Evolutionary conservation across 2,888 invertebrate species (phyloP), one percentile per base, ranked within the genome.

Genomic region (Buathra laborator): DNA sequence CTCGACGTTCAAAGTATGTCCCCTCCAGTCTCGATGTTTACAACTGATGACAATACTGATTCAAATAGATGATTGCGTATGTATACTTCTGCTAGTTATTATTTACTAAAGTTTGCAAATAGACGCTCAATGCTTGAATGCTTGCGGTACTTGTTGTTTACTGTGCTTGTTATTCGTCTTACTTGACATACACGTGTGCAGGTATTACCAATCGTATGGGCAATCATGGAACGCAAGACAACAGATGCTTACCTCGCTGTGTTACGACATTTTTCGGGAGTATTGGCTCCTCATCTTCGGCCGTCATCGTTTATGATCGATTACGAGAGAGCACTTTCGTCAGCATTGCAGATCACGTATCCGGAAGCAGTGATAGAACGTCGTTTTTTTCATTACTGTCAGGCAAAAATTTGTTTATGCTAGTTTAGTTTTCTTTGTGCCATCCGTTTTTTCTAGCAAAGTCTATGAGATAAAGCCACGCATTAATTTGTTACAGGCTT

Each of bases 201-300:
- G 74, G 48, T 29, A n/a, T 62, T 74, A 19, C 74, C 62, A 29
- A 74, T 62, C 19, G 74, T 59, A 14, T 74, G 74, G 74, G 74
- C 74, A 3, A 44, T 74, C 12, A 74, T 74, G 74, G 62, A 59
- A 10, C 53, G 56, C 0, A 74, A 74, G n/a, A 74, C 59, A 16
- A 10, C 19, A 2, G 19, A 56, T 4, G 10, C 56, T 6, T 74
- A 62, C 44, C 2, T 10, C 9, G 24, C 43, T 14, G 74, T 74
- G 7, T 12, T 74, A 7, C 56, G 62, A 5, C 12, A 74, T 44
- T 62, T 74, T 32, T 19, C 53, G 4, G 46, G 62, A 10, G 43
- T 62, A 12, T n/a, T 74, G 44, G 59, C 74, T 2, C 74, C 62
- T 7, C 59, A 74, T 24, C 32, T 62, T 9, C 43, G 32, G 2